Percentiles rank a stretch among this genome's conserved stretches.
phyloP scores from a whole-genome alignment of 1,140 invertebrate species.

The Cydia pomonella region DNA sequence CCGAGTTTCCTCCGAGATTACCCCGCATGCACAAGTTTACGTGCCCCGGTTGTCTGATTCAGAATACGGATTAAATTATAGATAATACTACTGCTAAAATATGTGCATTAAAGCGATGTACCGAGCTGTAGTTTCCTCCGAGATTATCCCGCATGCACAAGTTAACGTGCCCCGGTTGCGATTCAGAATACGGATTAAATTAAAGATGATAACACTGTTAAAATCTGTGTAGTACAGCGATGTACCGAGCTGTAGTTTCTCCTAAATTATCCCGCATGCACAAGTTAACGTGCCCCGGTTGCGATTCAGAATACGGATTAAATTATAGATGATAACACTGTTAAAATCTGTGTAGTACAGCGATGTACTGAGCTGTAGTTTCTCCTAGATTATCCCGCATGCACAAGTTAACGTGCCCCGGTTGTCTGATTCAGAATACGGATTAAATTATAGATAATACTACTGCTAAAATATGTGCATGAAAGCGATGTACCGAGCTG shows the following conservation, averaged over 20 bases:
- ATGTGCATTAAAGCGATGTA: too few species aligned
- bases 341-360: neutral
- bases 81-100: too few species aligned
- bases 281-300: neutral
- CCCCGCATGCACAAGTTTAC: too few species aligned
- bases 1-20: too few species aligned
- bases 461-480: too few species aligned
- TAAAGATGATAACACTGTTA: too few species aligned
- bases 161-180: neutral
- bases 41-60: too few species aligned
- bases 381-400: neutral
- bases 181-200: neutral
- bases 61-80: too few species aligned
- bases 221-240: neutral
- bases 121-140: too few species aligned
- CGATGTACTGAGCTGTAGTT: conserved; percentile 7
- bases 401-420: conserved; percentile 10
- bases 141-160: too few species aligned
- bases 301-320: neutral
- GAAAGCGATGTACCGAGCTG: too few species aligned
- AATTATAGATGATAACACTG: neutral
- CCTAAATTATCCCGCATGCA: neutral
- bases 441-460: too few species aligned
- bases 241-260: neutral
- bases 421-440: neutral